A percentile compares a stretch with the other conserved stretches of the same genome.
phyloP scores from a whole-genome alignment of 2,888 invertebrate genomes.

The Rhimphoctona megacephalus region DNA sequence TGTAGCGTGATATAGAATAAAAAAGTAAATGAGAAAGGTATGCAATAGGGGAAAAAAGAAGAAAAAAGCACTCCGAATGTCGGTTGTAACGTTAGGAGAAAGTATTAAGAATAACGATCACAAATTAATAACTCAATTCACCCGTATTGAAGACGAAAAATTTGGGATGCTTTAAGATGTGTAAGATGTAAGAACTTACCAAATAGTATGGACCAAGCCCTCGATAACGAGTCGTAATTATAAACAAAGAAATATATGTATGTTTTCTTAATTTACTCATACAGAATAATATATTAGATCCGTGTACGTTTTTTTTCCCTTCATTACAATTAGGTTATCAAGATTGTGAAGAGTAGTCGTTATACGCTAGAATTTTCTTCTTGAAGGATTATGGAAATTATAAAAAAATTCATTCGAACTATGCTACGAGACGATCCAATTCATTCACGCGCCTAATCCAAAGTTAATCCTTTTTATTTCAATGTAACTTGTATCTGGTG shows the following conservation, averaged over 20 bases:
- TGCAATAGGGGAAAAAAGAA: not conserved
- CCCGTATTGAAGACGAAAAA: slow-evolving; percentile 36
- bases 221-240: slow-evolving; percentile 84
- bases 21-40: slow-evolving; percentile 15
- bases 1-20: slow-evolving; percentile 30
- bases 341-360: not conserved
- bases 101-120: slow-evolving; percentile 28
- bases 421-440: not conserved
- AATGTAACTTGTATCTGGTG: not conserved
- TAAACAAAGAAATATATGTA: slow-evolving; percentile 83
- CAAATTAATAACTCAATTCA: slow-evolving; percentile 51
- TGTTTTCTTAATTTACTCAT: slow-evolving; percentile 77
- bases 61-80: not conserved
- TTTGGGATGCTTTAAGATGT: slow-evolving; percentile 71
- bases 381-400: not conserved
- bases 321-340: not conserved
- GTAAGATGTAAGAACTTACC: slow-evolving; percentile 81
- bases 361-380: slow-evolving; percentile 1
- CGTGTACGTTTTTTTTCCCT: not conserved
- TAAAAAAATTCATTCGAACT: not conserved
- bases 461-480: not conserved
- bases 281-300: slow-evolving; percentile 30
- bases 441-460: not conserved
- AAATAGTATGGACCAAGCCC: slow-evolving; percentile 82
- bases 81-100: slow-evolving; percentile 22